Conservation (phyloP, 2,797 vertebrate genomes). For the Lerista edwardsae region DNA sequence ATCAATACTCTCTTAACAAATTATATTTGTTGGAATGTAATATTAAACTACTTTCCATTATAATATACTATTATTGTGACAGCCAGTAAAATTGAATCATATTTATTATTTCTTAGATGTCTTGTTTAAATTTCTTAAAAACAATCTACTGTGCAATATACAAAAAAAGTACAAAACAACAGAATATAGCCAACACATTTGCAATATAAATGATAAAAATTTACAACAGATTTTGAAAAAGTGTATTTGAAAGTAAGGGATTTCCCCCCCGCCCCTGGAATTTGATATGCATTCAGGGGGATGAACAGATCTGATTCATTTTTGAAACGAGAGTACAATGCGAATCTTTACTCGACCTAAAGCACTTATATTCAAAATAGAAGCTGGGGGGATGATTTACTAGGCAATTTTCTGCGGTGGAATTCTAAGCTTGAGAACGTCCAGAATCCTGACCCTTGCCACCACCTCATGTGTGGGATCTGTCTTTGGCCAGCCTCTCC, state of each 20-base stretch:
- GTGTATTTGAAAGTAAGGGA: background rate
- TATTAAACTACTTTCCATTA: conserved; percentile 8
- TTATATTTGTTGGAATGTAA: conserved; percentile 32
- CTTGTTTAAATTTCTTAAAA: no score
- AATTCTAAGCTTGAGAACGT: conserved; percentile 36
- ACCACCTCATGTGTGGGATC: background rate
- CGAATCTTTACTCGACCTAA: conserved; percentile 32
- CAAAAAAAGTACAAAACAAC: background rate
- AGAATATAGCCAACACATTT: background rate
- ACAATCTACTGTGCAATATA: background rate
- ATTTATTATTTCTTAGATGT: background rate
- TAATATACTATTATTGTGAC: background rate
- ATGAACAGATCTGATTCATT: conserved; percentile 8
- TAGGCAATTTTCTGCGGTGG: conserved; percentile 27
- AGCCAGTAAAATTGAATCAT: background rate
- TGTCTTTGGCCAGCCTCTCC: no score
- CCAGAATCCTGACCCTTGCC: conserved; percentile 35
- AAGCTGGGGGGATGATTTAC: background rate
- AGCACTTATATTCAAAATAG: conserved; percentile 30
- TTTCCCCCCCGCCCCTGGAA: background rate
- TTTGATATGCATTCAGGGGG: conserved; percentile 23
- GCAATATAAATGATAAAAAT: background rate
- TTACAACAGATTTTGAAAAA: background rate
- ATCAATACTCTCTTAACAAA: conserved; percentile 31
- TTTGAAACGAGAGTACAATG: conserved; percentile 34